phyloP scores from a whole-genome alignment of 2,888 invertebrate species.

The Chromoteleia sp. region DNA sequence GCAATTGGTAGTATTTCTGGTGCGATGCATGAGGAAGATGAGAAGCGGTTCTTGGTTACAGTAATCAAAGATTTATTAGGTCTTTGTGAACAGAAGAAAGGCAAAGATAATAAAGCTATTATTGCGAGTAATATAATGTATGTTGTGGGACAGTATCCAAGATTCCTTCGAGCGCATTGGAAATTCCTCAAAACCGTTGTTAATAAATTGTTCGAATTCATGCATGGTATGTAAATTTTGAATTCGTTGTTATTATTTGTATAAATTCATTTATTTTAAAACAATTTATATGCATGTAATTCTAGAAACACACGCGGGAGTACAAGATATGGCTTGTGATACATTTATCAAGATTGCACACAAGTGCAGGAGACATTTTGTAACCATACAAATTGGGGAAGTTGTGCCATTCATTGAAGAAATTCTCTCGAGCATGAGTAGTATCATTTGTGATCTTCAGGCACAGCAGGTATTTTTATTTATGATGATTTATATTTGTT shows the following conservation, averaged over 20 bases:
- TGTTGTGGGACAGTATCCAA: conserved; percentile 99
- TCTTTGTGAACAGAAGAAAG: conserved; percentile 98
- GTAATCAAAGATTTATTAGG: conserved; percentile 99
- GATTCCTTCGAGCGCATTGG: conserved; percentile 99
- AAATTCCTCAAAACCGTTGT: conserved; percentile 99
- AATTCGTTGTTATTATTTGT: not conserved
- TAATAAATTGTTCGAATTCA: conserved; percentile 99
- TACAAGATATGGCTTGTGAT: conserved; percentile 99
- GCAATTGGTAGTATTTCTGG: conserved; percentile 99
- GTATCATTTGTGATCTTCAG: conserved; percentile 99
- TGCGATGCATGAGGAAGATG: conserved; percentile 99
- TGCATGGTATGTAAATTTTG: conserved; percentile 89
- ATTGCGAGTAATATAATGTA: conserved; percentile 99
- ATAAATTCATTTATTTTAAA: not conserved
- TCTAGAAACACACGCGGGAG: conserved; percentile 98
- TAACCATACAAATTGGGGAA: conserved; percentile 97
- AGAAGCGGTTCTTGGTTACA: conserved; percentile 98
- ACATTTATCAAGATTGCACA: conserved; percentile 99
- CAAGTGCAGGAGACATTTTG: conserved; percentile 99
- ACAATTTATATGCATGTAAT: conserved; percentile 51
- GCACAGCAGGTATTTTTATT: conserved; percentile 96
- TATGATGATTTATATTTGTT: too few species aligned
- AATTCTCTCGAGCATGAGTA: conserved; percentile 97
- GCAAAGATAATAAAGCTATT: conserved; percentile 99
- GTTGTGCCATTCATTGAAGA: conserved; percentile 99